Evolutionary conservation across 2,113 vertebrate genomes (phyloP).

Genomic region (Heteronetta atricapilla): DNA sequence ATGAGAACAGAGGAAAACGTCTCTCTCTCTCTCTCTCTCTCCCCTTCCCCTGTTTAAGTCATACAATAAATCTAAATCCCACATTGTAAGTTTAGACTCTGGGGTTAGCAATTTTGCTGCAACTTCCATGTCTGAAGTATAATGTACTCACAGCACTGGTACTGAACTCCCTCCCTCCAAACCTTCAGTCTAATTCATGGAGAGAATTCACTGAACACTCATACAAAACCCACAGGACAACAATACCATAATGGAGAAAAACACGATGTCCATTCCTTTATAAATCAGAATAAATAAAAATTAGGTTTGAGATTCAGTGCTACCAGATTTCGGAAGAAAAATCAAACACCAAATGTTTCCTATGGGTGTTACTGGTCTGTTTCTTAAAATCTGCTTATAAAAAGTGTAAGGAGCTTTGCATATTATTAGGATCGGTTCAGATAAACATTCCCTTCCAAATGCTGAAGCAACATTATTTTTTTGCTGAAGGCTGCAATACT

Average conservation of each 20-base stretch:
- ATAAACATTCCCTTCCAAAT: neutral
- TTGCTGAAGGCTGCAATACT: neutral
- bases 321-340: neutral
- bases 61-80: neutral
- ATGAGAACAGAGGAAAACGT: neutral
- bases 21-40: neutral
- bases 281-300: neutral
- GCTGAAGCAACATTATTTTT: neutral
- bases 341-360: neutral
- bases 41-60: neutral
- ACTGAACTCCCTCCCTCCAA: neutral
- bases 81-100: neutral
- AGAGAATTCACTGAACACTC: neutral
- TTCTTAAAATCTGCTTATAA: neutral
- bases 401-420: neutral
- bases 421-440: neutral
- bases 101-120: neutral
- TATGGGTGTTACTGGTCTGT: neutral
- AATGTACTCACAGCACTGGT: fast-evolving
- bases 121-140: neutral
- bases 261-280: neutral
- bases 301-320: neutral
- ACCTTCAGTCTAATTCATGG: neutral
- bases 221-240: neutral
- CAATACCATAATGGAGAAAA: neutral